Evolutionary conservation across 2,888 invertebrate species (phyloP), one percentile per base, ranked within the genome.

Genomic region (Muscina levida): DNA sequence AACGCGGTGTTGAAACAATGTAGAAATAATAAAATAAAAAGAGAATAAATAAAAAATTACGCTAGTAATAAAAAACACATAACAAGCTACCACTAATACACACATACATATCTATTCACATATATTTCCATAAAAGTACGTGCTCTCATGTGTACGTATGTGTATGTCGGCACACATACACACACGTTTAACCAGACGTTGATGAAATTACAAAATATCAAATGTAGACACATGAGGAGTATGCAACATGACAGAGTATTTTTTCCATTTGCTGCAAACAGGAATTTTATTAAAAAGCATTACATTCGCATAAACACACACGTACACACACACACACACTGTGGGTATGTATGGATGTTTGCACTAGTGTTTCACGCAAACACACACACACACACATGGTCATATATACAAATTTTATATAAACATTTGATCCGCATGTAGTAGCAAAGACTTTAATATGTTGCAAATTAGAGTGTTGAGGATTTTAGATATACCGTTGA

Each of bases 141-240:
- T n/a, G n/a, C n/a, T n/a, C 51, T 22, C 22, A 24, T 53, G 19
- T 48, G 42, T 31, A 31, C 8, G 3, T 31, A 3, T 31, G 8
- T 31, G 31, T 31, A 31, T 31, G 3, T 8, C 3, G 4, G 3
- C 10, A 72, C 10, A 46, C 13, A 26, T 19, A 51, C 51, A 51
- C 6, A 67, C 31, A 68, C 39, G 3, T 15, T 3, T 11, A 53
- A 13, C 53, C 53, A 75, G 75, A 79, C 79, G 75, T 79, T 75
- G 79, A 79, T 75, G 62, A 72, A 75, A 75, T 79, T 79, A 68
- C 67, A 74, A 75, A 75, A 72, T 72, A 72, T 72, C 72, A 75
- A 46, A 67, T 48, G 74, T 68, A 75, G 79, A 79, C 74, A 75
- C 37, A 67, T 75, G 59, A 65, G 44, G 46, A 70, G 59, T 24